Conservation (phyloP, 2,113 vertebrate species). For the Bombycilla garrulus region DNA sequence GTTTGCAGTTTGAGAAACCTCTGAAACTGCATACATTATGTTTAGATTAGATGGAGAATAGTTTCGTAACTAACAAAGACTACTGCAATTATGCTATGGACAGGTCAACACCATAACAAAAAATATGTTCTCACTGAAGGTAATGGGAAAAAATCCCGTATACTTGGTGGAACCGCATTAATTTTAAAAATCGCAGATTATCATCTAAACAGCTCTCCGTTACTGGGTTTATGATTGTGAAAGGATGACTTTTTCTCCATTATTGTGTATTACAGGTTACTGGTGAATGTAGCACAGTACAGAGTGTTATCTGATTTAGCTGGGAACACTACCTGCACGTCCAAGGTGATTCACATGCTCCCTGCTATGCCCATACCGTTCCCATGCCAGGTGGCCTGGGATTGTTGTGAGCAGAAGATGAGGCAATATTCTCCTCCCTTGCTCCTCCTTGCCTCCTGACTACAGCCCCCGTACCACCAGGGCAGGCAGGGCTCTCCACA, state of each 20-base stretch:
- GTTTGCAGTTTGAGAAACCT: constrained; percentile 56
- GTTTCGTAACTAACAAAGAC: constrained; percentile 52
- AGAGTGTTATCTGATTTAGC: constrained; percentile 5
- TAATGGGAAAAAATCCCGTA: background rate
- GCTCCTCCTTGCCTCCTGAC: background rate
- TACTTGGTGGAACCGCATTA: background rate
- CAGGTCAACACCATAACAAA: constrained; percentile 5
- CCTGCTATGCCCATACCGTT: background rate
- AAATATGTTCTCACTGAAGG: background rate
- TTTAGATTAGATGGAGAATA: constrained; percentile 43
- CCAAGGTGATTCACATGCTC: constrained; percentile 8
- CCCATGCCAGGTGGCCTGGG: background rate
- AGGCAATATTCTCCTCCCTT: background rate
- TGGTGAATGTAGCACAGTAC: background rate
- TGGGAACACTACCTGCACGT: background rate
- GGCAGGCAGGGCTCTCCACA: background rate
- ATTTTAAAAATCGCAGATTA: background rate
- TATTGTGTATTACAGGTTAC: background rate
- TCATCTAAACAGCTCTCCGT: background rate
- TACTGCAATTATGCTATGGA: constrained; percentile 24
- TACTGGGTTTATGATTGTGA: background rate
- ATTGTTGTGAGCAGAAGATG: background rate
- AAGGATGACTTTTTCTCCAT: background rate
- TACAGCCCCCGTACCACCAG: background rate
- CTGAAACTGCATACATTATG: constrained; percentile 64